phyloP scores from a whole-genome alignment of 2,888 invertebrate species.

The Hoplodrina ambigua region DNA sequence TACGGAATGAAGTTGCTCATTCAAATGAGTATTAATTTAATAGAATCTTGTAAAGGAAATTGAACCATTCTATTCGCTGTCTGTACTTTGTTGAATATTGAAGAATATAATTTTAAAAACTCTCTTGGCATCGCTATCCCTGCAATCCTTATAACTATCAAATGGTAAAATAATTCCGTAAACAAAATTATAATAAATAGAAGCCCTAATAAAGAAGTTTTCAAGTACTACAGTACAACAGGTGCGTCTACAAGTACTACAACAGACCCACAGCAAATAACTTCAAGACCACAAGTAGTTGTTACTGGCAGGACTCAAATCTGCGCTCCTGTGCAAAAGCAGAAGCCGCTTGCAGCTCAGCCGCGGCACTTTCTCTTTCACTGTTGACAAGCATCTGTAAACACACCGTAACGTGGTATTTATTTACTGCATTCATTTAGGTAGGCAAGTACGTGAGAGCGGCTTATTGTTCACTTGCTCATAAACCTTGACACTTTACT shows the following conservation, averaged over 20 bases:
- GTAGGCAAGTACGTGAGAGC: background rate
- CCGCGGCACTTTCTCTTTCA: constrained; percentile 49
- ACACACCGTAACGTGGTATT: constrained; percentile 24
- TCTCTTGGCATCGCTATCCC: background rate
- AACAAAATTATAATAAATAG: no score
- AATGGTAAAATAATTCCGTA: no score
- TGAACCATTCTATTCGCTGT: background rate
- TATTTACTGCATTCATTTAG: constrained; percentile 16
- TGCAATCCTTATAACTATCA: no score
- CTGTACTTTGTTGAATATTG: background rate
- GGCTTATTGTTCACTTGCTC: constrained; percentile 20
- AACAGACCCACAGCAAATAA: background rate
- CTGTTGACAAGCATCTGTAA: constrained; percentile 54
- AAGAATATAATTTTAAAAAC: no score
- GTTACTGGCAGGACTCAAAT: constrained; percentile 3
- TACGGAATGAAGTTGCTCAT: background rate
- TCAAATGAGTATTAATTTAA: background rate
- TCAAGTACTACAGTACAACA: no score
- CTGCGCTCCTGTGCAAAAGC: background rate
- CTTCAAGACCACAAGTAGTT: background rate
- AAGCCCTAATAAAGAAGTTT: no score
- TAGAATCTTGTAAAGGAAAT: background rate
- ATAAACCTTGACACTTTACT: constrained; percentile 26
- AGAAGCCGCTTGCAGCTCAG: background rate
- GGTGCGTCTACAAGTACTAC: background rate